Evolutionary conservation across 2,797 vertebrate genomes (phyloP).

Genomic region (Glyptemys insculpta): DNA sequence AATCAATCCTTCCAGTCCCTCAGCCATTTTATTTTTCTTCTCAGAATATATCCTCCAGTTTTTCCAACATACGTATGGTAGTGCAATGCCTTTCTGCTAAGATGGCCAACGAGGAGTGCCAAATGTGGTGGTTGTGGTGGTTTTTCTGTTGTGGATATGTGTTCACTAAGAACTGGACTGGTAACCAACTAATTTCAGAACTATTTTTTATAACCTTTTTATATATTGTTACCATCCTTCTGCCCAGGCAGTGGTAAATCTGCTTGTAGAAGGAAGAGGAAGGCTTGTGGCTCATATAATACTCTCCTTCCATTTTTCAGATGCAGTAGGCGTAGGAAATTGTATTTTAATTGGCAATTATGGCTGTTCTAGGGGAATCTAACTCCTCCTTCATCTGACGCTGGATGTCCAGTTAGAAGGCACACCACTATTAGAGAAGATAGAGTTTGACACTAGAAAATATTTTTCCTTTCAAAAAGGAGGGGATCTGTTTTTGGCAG

Average conservation of each 20-base stretch:
- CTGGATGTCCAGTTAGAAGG: neutral
- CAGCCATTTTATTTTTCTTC: neutral
- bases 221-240: neutral
- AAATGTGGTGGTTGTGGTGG: rapidly evolving
- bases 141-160: neutral
- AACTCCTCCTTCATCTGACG: neutral
- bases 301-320: neutral
- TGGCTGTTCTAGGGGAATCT: neutral
- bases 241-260: neutral
- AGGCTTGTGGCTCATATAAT: neutral
- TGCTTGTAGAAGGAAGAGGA: neutral
- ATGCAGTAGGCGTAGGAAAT: neutral
- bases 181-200: neutral
- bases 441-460: neutral
- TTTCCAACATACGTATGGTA: neutral
- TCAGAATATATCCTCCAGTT: neutral
- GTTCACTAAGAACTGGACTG: neutral
- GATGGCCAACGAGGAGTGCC: neutral
- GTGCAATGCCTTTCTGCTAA: neutral
- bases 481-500: neutral
- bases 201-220: neutral
- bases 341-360: neutral
- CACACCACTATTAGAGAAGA: neutral
- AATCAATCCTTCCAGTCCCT: neutral
- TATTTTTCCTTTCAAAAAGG: neutral